Evolutionary conservation across 2,113 vertebrate genomes (phyloP).

Genomic region (Emydocephalus ijimae): DNA sequence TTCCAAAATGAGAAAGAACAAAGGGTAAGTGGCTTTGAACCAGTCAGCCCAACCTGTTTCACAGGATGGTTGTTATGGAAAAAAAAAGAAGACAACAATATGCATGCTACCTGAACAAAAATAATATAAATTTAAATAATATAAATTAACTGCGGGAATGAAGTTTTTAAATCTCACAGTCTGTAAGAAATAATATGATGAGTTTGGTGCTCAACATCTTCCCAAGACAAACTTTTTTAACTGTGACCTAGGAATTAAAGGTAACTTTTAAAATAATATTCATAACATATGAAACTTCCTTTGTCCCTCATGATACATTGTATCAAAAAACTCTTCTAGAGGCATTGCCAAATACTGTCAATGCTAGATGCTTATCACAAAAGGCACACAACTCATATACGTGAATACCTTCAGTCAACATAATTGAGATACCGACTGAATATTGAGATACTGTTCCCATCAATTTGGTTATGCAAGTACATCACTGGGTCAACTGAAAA

Average conservation of each 20-base stretch:
- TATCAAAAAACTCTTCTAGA: neutral
- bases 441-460: neutral
- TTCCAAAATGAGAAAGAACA: neutral
- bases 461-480: neutral
- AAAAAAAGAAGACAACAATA: neutral
- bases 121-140: neutral
- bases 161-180: neutral
- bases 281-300: neutral
- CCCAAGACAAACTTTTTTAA: neutral
- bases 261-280: neutral
- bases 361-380: neutral
- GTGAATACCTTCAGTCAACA: neutral
- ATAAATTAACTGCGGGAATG: neutral
- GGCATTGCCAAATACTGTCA: neutral
- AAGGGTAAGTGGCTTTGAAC: neutral
- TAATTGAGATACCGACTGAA: neutral
- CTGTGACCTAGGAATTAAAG: neutral
- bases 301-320: neutral
- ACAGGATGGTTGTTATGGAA: neutral
- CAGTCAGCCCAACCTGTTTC: neutral
- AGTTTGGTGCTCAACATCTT: neutral
- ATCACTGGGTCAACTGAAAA: neutral
- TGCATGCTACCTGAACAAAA: neutral
- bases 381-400: neutral
- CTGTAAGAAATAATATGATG: neutral